Evolutionary conservation across 2,888 invertebrate species (phyloP).

Genomic region (Clunio marinus): DNA sequence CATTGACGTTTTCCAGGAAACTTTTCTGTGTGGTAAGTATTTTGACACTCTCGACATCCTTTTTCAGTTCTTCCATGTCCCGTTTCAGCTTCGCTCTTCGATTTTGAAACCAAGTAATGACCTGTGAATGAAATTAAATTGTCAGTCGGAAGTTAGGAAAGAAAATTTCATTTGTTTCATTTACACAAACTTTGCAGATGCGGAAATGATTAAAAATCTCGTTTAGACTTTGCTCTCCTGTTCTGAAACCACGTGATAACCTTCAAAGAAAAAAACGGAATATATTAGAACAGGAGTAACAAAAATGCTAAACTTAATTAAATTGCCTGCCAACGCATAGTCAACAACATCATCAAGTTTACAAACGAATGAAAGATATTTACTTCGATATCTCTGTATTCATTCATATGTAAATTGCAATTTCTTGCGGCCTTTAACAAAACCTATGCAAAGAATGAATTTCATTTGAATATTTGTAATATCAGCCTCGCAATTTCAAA

Average conservation of each 20-base stretch:
- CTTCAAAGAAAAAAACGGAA: constrained; percentile 15
- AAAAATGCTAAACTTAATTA: background rate
- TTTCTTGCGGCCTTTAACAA: no score
- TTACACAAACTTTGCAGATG: constrained; percentile 3
- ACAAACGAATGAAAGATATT: no score
- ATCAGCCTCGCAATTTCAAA: no score
- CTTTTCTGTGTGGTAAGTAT: constrained; percentile 82
- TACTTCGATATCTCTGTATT: no score
- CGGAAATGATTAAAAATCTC: constrained; percentile 9
- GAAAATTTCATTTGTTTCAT: background rate
- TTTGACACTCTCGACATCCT: constrained; percentile 93
- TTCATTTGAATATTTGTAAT: no score
- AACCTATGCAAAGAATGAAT: no score
- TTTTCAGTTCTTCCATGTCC: constrained; percentile 95
- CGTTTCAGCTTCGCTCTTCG: constrained; percentile 81
- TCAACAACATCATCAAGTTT: no score
- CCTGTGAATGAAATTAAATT: constrained; percentile 9
- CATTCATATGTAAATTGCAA: no score
- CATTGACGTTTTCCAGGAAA: constrained; percentile 87
- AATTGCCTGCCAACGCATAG: no score
- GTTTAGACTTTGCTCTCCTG: constrained; percentile 18
- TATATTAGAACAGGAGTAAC: background rate
- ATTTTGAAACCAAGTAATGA: constrained; percentile 37
- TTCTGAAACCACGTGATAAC: constrained; percentile 25
- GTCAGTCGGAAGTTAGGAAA: background rate